phyloP scores from a whole-genome alignment of 2,797 vertebrate species.

The Silurus aristotelis region DNA sequence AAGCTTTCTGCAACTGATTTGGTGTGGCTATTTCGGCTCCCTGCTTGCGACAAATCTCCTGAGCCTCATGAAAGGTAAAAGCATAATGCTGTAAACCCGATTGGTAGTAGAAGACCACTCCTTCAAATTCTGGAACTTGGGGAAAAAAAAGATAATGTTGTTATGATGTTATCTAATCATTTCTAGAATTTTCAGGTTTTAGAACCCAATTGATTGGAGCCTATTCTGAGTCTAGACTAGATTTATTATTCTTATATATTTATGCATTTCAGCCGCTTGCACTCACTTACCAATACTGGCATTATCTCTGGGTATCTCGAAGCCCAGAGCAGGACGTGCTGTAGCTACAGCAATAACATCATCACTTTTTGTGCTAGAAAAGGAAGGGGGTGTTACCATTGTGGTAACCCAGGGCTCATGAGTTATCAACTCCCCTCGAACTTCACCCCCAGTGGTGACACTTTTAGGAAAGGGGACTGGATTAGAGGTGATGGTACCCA shows the following conservation, averaged over 20 bases:
- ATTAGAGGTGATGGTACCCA: conserved; percentile 79
- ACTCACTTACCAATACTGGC: conserved; percentile 62
- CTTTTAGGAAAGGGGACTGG: conserved; percentile 68
- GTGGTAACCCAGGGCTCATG: conserved; percentile 69
- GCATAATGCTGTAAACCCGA: conserved; percentile 87
- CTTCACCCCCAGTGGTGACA: conserved; percentile 73
- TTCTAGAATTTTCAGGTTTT: background rate
- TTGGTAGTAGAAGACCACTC: conserved; percentile 93
- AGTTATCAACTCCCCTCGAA: conserved; percentile 73
- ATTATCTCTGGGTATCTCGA: conserved; percentile 43
- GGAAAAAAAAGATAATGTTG: background rate
- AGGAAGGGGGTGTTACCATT: conserved; percentile 45
- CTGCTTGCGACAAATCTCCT: conserved; percentile 82
- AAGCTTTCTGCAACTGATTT: conserved; percentile 88
- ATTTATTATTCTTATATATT: background rate
- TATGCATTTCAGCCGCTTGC: background rate
- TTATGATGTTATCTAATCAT: background rate
- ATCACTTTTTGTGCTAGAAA: conserved; percentile 61
- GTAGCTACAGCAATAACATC: conserved; percentile 62
- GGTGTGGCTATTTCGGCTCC: conserved; percentile 88
- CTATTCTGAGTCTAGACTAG: background rate
- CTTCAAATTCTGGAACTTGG: conserved; percentile 63
- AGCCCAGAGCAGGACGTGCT: conserved; percentile 54
- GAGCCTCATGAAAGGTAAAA: conserved; percentile 88
- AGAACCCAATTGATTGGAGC: background rate